phyloP scores from a whole-genome alignment of 2,888 invertebrate genomes.

The Cephus nigrinus region DNA sequence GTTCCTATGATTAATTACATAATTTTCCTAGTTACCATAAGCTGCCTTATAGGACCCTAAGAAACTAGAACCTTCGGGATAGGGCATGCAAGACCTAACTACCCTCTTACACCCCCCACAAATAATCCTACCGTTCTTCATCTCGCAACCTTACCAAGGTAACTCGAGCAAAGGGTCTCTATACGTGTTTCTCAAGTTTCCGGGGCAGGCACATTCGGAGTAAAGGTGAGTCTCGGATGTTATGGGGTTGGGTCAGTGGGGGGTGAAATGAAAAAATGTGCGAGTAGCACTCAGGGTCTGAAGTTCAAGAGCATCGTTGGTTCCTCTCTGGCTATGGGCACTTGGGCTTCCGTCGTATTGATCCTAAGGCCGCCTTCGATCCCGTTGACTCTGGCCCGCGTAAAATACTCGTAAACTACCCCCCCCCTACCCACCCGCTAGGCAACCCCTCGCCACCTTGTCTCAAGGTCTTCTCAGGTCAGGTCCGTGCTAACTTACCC shows the following conservation, averaged over 20 bases:
- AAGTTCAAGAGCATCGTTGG: constrained; percentile 6
- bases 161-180: neutral
- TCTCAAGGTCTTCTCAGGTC: constrained; percentile 22
- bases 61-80: neutral
- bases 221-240: neutral
- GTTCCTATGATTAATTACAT: neutral
- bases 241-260: neutral
- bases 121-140: neutral
- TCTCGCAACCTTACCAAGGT: neutral
- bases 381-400: constrained; percentile 20
- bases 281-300: neutral
- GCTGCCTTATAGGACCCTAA: neutral
- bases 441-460: constrained; percentile 1
- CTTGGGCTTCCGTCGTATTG: constrained; percentile 17
- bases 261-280: neutral
- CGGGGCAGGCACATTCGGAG: neutral
- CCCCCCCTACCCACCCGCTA: neutral
- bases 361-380: constrained; percentile 19
- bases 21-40: neutral
- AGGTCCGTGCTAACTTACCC: constrained; percentile 7
- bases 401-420: constrained; percentile 22
- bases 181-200: neutral
- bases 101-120: neutral
- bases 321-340: neutral
- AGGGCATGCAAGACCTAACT: neutral